Percentiles rank a stretch among this genome's conserved stretches.
Conservation (phyloP, 2,888 invertebrate species). For the Agonopterix arenella region DNA sequence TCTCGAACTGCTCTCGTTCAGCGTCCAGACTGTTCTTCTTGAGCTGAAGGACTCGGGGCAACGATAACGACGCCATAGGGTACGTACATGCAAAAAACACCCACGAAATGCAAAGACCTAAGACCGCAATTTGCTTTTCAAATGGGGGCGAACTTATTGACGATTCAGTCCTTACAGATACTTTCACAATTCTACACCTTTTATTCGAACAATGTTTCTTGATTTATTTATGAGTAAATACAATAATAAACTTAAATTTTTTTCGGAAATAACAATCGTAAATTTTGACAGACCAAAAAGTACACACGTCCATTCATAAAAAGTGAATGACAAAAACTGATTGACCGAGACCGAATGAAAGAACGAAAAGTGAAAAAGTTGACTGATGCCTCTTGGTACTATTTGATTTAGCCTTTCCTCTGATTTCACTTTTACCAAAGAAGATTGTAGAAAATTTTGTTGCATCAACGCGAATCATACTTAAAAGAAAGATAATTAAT, state of each 20-base stretch:
- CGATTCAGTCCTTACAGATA: not conserved
- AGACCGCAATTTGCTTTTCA: constrained; percentile 19
- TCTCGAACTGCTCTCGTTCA: constrained; percentile 90
- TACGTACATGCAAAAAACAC: constrained; percentile 47
- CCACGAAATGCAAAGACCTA: constrained; percentile 22
- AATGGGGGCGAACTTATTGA: constrained; percentile 15
- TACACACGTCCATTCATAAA: constrained; percentile 17
- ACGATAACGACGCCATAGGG: constrained; percentile 84
- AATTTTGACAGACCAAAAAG: constrained; percentile 4
- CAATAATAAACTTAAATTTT: not conserved
- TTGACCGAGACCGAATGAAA: not conserved
- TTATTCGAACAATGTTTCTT: not conserved
- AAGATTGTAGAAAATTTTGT: too few relatives aligned
- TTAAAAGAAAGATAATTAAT: too few relatives aligned
- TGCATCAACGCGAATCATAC: too few relatives aligned
- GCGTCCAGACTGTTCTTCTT: constrained; percentile 86
- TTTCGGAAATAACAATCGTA: constrained; percentile 1
- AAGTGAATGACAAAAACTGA: constrained; percentile 10
- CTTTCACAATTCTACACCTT: constrained; percentile 1
- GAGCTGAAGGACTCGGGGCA: constrained; percentile 83
- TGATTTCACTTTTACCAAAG: too few relatives aligned
- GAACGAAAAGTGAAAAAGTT: not conserved
- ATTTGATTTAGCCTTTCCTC: too few relatives aligned
- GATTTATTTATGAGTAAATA: not conserved
- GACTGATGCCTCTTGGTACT: not conserved